These are phyloP conservation scores for Drosophila rellima DNA, from an alignment of 2,888 invertebrate species.

Conservation along the genomic window DNA sequence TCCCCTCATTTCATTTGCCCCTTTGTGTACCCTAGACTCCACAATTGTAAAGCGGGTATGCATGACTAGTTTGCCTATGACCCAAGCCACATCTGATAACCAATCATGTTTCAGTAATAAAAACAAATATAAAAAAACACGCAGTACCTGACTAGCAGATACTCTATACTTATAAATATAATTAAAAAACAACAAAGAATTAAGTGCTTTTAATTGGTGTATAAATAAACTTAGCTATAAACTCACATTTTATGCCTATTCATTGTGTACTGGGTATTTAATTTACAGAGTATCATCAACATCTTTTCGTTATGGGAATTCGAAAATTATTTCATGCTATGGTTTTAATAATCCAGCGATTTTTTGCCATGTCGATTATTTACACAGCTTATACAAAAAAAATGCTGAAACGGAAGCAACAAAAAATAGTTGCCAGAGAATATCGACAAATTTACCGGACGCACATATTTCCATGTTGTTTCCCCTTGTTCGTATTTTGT, in stretches of 20 bases:
- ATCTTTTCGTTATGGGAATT: conserved; percentile 22
- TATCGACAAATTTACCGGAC: conserved; percentile 65
- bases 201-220: not conserved
- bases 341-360: conserved; percentile 67
- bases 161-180: not conserved
- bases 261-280: not conserved
- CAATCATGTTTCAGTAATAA: not conserved
- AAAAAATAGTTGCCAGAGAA: conserved; percentile 30
- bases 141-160: not conserved
- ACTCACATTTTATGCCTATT: not conserved
- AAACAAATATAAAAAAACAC: not conserved
- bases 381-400: conserved; percentile 30
- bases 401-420: conserved; percentile 46
- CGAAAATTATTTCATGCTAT: conserved; percentile 64
- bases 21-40: conserved; percentile 42
- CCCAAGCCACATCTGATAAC: not conserved
- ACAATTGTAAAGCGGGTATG: conserved; percentile 9
- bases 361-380: conserved; percentile 49
- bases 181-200: not conserved
- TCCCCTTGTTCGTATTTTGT: conserved; percentile 18
- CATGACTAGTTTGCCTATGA: not conserved
- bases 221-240: not conserved
- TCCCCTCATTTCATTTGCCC: conserved; percentile 24
- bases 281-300: not conserved
- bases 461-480: conserved; percentile 49